Conservation (phyloP, 2,888 invertebrate genomes). For the Epicampocera succincta region DNA sequence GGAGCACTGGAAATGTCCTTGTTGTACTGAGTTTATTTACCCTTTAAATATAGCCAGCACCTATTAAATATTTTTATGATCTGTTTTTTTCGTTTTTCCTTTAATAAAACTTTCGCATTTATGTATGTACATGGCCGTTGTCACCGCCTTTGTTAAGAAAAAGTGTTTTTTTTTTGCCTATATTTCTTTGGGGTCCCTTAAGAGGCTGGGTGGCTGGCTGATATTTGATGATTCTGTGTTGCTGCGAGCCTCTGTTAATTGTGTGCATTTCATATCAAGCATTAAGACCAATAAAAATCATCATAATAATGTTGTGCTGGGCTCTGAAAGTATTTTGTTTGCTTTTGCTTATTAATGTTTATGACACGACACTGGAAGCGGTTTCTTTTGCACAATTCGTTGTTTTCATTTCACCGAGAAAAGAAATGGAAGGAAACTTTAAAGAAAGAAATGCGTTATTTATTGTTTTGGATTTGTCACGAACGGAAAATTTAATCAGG, state of each 20-base stretch:
- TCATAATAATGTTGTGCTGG: constrained; percentile 16
- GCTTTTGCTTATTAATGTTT: constrained; percentile 13
- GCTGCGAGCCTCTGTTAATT: constrained; percentile 15
- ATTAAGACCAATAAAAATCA: constrained; percentile 47
- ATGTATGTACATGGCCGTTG: not conserved
- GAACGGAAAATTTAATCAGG: constrained; percentile 42
- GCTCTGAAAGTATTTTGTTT: constrained; percentile 27
- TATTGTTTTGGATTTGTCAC: constrained; percentile 24
- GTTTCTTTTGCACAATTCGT: not conserved
- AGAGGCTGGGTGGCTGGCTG: too few relatives aligned
- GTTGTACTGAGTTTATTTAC: constrained; percentile 35
- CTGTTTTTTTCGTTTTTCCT: not conserved
- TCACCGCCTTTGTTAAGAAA: not conserved
- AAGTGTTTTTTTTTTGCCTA: not conserved
- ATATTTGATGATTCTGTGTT: constrained; percentile 24
- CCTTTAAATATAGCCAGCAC: constrained; percentile 6
- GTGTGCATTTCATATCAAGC: constrained; percentile 50
- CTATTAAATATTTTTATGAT: constrained; percentile 14
- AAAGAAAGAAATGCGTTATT: constrained; percentile 5
- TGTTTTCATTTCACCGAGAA: not conserved
- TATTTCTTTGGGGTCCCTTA: not conserved
- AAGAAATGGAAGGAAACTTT: constrained; percentile 1
- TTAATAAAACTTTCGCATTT: not conserved
- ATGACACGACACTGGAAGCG: constrained; percentile 15
- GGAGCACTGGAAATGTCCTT: constrained; percentile 4